A percentile compares a stretch with the other conserved stretches of the same genome.
These are phyloP conservation scores for Protula sp. DNA, from an alignment of 2,888 invertebrate genomes.

Conservation along the genomic window DNA sequence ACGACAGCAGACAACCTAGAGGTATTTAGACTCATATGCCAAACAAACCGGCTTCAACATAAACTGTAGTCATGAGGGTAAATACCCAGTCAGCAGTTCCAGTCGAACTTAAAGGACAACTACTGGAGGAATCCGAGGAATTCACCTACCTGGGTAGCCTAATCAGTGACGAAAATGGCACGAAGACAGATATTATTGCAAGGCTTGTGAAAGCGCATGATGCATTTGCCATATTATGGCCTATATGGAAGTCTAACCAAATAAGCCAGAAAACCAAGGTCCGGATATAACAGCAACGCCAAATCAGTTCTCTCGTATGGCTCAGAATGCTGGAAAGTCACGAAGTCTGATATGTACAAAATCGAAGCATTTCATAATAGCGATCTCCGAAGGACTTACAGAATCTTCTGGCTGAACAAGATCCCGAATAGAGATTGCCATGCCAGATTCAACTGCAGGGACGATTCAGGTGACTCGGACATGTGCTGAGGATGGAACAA, in stretches of 20 bases:
- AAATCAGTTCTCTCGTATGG: no score
- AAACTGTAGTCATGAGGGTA: not conserved
- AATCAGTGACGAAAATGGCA: not conserved
- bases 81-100: not conserved
- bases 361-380: not conserved
- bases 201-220: no score
- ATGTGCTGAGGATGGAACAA: not conserved
- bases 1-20: not conserved
- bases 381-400: not conserved
- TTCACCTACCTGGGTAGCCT: not conserved
- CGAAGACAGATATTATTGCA: no score
- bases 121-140: not conserved
- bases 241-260: not conserved
- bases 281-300: no score
- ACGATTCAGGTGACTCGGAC: not conserved
- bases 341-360: not conserved
- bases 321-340: not conserved
- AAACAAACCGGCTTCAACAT: not conserved
- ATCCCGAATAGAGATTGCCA: not conserved
- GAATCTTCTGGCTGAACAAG: not conserved
- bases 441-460: not conserved
- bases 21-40: not conserved
- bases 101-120: not conserved
- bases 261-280: not conserved
- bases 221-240: not conserved